Evolutionary conservation across 1,140 invertebrate genomes (phyloP), one percentile per base, ranked within the genome.

Genomic region (Musca vetustissima): DNA sequence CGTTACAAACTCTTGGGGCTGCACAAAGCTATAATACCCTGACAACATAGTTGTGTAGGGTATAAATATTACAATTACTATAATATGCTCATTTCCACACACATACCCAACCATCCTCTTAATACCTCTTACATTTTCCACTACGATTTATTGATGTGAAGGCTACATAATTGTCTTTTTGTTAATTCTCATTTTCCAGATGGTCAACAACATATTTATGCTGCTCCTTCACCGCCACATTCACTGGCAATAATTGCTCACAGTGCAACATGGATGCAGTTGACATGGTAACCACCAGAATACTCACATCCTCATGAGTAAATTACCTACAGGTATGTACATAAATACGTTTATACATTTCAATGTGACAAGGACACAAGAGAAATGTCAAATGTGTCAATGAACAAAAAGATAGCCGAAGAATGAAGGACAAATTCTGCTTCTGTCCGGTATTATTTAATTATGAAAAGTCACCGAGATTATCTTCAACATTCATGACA

Each of bases 251-350:
- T 94, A n/a, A 88, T 88, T 1, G 87, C 86, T 64, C 91, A 90
- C 72, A 91, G 90, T 61, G 91, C 91, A 24, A 91, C 90, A 11
- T 92, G 89, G 85, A 87, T 93, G 64, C 90, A 90, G 8, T 85
- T 93, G 36, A 86, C 86, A 28, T 93, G 92, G 92, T 90, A 93
- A 76, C 91, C 92, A 15, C 92, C 92, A 0, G 88, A 91, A 78
- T 90, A 91, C 80, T 89, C 89, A 49, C 88, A 91, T 79, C 90
- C 90, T 0, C 87, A 90, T 32, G 91, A 93, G 75, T 87, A 88
- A 73, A 88, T 93, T 19, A 85, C 86, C 4, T 93, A 92, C 80
- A 89, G 85, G 90, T 91, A 81, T 84, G n/a, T 22, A 19, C 53
- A 14, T 49, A 68, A 61, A 13, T 61, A n/a, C n/a, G 21, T 49